Conservation (phyloP, 1,140 invertebrate species). For the Branchinecta lynchi region DNA sequence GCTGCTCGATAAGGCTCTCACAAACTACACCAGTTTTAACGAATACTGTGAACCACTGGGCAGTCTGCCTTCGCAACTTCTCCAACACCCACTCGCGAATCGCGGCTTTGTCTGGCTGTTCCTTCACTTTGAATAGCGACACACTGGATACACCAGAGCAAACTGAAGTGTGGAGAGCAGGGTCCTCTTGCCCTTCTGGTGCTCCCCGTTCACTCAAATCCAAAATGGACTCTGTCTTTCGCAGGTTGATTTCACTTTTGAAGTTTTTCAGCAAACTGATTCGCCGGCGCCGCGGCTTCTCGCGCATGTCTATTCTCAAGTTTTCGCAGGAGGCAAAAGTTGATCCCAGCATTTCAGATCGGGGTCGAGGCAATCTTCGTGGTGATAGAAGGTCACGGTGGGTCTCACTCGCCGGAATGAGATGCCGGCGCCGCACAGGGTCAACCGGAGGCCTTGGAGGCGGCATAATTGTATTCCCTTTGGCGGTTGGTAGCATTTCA, state of each 20-base stretch:
- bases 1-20: too few species aligned
- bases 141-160: not conserved
- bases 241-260: constrained; percentile 1
- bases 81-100: not conserved
- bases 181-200: not conserved
- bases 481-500: too few species aligned
- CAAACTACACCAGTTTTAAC: too few species aligned
- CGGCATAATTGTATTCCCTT: too few species aligned
- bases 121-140: not conserved
- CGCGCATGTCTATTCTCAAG: not conserved
- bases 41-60: too few species aligned
- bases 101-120: not conserved
- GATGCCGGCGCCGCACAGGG: not conserved
- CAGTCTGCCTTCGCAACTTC: not conserved
- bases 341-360: not conserved
- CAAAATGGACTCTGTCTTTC: not conserved
- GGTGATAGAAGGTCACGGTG: not conserved
- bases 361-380: not conserved
- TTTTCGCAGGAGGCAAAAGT: not conserved
- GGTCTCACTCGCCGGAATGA: not conserved
- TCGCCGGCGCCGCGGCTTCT: not conserved
- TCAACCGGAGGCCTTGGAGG: too few species aligned
- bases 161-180: not conserved
- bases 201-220: not conserved
- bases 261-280: not conserved